Evolutionary conservation across 2,797 vertebrate species (phyloP), one percentile per base, ranked within the genome.

Genomic region (Pterois miles): DNA sequence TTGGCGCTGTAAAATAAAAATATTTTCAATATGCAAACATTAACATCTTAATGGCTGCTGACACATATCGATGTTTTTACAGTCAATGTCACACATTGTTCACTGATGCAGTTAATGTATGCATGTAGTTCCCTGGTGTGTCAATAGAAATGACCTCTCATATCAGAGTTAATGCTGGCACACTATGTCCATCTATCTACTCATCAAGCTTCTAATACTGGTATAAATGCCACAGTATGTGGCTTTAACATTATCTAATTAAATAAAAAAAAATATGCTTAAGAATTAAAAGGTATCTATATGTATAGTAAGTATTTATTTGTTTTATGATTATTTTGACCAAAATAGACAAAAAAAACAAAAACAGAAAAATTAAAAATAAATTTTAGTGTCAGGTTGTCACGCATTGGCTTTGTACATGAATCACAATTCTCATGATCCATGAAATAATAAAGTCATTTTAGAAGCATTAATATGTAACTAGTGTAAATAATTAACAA

Each of bases 101-200:
- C 84, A 80, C 14, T 27, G 78, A 76, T 74, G 84, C 86, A 78
- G 71, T 64, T 77, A 86, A 88, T 86, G 76, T 74, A 85, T 81
- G 83, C 71, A 75, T 87, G 69, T 78, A 76, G 57, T 67, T 83
- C 70, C 54, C 53, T 13, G 48, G 63, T 69, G 46, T 75, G 74
- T 88, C 86, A 90, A 82, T 77, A 79, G 71, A 74, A 71, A 63
- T 67, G 20, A 87, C 76, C 52, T 71, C 65, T 80, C 38, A 68
- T 67, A 73, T 74, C 57, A 74, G 29, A 71, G 38, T 81, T 81
- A 82, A 75, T 85, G 50, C 43, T 73, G 58, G 63, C 59, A 72
- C n/a, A 74, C 60, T 36, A 34, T 3, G n/a, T 53, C 31, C 65
- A 79, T 68, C 29, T 18, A 76, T 82, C 65, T 71, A 74, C 77